Percentiles rank a stretch among this genome's conserved stretches.
phyloP scores from a whole-genome alignment of 2,888 invertebrate genomes.

The Zygogramma bicolorata region DNA sequence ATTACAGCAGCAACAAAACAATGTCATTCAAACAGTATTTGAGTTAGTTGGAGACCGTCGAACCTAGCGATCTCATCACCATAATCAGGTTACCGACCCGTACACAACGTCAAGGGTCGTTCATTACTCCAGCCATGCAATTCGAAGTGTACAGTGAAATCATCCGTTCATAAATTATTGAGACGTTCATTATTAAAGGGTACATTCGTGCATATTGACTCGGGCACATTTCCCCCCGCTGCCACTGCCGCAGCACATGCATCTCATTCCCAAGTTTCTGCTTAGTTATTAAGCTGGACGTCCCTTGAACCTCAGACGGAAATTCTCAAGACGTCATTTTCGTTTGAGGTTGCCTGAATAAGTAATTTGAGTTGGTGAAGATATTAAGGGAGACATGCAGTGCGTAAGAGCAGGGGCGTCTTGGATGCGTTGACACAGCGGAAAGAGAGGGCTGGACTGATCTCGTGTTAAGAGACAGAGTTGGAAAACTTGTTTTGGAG shows the following conservation, averaged over 20 bases:
- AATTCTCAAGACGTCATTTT: constrained; percentile 30
- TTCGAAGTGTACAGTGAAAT: not conserved
- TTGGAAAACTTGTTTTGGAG: too few species aligned
- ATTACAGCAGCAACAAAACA: too few species aligned
- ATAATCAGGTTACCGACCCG: not conserved
- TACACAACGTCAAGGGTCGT: not conserved
- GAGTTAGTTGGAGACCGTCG: too few species aligned
- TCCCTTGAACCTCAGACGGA: constrained; percentile 19
- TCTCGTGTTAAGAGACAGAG: too few species aligned
- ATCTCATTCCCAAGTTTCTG: constrained; percentile 32
- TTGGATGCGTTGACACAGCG: not conserved
- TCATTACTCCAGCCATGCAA: not conserved
- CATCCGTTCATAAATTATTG: constrained; percentile 1
- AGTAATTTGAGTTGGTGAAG: constrained; percentile 30
- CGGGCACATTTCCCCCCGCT: not conserved
- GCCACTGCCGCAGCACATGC: constrained; percentile 19
- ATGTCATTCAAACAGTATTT: too few species aligned
- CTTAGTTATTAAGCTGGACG: constrained; percentile 40
- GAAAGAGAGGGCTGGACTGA: too few species aligned
- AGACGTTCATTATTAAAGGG: constrained; percentile 17
- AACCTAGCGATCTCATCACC: not conserved
- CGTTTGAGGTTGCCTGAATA: constrained; percentile 30
- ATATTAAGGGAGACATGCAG: constrained; percentile 23
- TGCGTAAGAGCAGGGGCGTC: constrained; percentile 21
- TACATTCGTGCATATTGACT: constrained; percentile 20